These are phyloP conservation scores for Rhaphigaster nebulosa DNA, from an alignment of 2,888 invertebrate genomes.

Conservation along the genomic window DNA sequence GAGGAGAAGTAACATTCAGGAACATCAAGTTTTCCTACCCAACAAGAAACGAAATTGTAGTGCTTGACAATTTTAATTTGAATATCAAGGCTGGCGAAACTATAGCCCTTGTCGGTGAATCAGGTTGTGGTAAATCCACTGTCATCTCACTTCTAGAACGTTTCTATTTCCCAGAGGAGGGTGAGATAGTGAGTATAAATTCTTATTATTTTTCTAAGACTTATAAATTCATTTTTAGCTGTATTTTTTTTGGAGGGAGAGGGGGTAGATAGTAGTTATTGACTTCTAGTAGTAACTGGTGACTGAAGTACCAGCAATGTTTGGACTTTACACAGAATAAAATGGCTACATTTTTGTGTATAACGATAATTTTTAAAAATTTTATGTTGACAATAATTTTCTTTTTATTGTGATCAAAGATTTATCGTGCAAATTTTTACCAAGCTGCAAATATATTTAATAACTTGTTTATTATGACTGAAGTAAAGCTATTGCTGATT, in stretches of 20 bases:
- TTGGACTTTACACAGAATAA: no score
- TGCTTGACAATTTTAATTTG: slow-evolving; percentile 78
- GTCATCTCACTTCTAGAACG: slow-evolving; percentile 85
- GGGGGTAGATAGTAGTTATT: no score
- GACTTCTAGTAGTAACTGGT: no score
- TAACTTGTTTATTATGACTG: no score
- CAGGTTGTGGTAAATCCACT: slow-evolving; percentile 93
- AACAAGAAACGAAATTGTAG: slow-evolving; percentile 77
- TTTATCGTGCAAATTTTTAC: no score
- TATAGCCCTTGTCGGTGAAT: slow-evolving; percentile 83
- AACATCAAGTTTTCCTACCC: slow-evolving; percentile 83
- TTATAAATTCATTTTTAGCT: background rate
- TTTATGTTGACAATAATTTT: no score
- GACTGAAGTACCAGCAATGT: no score
- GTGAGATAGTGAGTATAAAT: slow-evolving; percentile 73
- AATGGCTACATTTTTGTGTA: no score
- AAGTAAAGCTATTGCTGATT: no score
- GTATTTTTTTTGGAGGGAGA: background rate
- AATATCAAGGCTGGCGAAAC: slow-evolving; percentile 78
- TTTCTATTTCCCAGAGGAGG: slow-evolving; percentile 83
- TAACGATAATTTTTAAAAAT: no score
- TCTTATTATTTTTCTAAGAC: background rate
- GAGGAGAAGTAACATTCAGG: slow-evolving; percentile 80
- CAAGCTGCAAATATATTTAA: no score
- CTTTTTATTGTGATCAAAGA: no score